Base-by-base conservation (phyloP, 2,797 vertebrate genomes). In the Dryobates pubescens region DNA sequence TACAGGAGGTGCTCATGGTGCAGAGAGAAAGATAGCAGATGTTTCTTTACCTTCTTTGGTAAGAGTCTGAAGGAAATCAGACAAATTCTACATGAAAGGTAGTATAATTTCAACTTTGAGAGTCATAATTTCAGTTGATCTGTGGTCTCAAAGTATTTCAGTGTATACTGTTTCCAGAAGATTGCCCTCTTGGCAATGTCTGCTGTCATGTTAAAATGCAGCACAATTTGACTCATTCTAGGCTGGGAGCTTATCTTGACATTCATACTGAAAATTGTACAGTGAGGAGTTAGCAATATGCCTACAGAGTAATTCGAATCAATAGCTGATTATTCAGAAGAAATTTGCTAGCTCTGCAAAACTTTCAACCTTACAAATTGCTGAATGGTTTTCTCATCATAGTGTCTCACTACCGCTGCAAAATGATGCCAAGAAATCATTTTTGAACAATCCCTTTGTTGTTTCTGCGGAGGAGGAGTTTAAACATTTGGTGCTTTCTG, bases 371-470 rank as follows among this genome's bases (percentile, higher is more conserved):
- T 94, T 93, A 83, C 67, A 93, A 94, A 75, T 82, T 75, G 86
- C 86, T 97, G 97, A 97, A 96, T 97, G 95, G 88, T 93, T 74
- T 95, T 78, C 95, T 97, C 97, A 96, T 97, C 94, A 53, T 51
- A 76, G 74, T 41, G 79, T 68, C 85, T 94, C 72, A 53, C 90
- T 93, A 29, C 77, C 62, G 51, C 88, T 19, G 75, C 93, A 90
- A 54, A 67, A 23, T 26, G 7, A 38, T 89, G 95, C 97, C 89
- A 91, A 94, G 75, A 91, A 94, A 56, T 86, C 64, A 13, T 74
- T 88, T 89, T 82, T 65, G 91, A 97, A 97, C 97, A 97, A 96
- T 95, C 86, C 84, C 64, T 72, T 88, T 90, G 82, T 65, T 96
- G 41, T 30, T 43, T 97, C 95, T 85, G n/a, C 70, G 91, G 54